Percentiles rank a stretch among this genome's conserved stretches.
phyloP scores from a whole-genome alignment of 2,797 vertebrate genomes.

The Loris lydekkerianus region DNA sequence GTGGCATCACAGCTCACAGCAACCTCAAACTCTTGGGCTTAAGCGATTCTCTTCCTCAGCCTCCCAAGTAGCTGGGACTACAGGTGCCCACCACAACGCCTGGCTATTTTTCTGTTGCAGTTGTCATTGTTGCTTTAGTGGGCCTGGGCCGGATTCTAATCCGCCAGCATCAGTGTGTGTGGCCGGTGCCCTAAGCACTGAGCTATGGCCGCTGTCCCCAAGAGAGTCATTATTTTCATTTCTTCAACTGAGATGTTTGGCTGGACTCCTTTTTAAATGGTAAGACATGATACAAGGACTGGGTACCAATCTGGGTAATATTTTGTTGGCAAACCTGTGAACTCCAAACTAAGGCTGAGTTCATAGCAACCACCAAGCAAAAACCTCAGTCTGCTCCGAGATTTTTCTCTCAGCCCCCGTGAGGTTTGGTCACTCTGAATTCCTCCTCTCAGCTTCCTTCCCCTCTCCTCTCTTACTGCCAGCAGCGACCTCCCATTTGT shows the following conservation, averaged over 20 bases:
- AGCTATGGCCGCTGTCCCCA: too few species aligned
- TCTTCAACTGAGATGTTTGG: constrained; percentile 50
- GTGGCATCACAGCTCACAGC: too few species aligned
- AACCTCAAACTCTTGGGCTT: too few species aligned
- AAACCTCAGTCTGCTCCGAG: neutral
- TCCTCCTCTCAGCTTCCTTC: neutral
- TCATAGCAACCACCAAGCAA: neutral
- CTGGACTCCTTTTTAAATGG: constrained; percentile 43
- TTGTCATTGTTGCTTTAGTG: too few species aligned
- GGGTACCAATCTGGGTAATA: constrained; percentile 36
- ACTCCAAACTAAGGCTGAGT: neutral
- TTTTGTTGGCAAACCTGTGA: neutral
- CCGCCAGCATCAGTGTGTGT: too few species aligned
- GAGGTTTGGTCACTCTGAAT: neutral
- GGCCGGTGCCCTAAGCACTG: too few species aligned
- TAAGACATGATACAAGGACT: constrained; percentile 54
- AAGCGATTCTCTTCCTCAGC: too few species aligned
- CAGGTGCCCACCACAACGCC: too few species aligned
- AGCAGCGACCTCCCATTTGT: neutral
- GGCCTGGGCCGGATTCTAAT: too few species aligned
- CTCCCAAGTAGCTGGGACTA: too few species aligned
- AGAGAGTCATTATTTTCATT: constrained; percentile 46
- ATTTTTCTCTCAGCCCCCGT: neutral
- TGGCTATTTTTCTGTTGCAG: too few species aligned
- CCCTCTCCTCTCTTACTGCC: neutral